Base-by-base conservation (phyloP, 2,888 invertebrate species). In the Tortricodes alternella region DNA sequence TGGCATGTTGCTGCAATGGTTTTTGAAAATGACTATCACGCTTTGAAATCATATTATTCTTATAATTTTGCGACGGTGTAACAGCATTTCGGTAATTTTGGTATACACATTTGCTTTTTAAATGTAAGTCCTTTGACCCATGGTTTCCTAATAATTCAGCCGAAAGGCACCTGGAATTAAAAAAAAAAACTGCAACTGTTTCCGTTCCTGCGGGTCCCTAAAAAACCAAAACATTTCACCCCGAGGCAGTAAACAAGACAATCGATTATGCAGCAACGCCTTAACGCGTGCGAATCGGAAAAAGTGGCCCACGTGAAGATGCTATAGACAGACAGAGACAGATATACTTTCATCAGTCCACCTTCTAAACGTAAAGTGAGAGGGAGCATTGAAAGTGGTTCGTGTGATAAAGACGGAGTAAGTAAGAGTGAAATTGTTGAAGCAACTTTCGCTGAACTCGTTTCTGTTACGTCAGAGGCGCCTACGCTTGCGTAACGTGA, bases 401-500 rank as follows among this genome's bases (percentile, higher is more conserved):
- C 24, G 76, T 60, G 65, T 11, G 75, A 88, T 63, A 73, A 76
- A 68, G 85, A 86, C 58, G 64, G 72, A 53, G 34, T 51, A 62
- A 62, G 61, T 63, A 84, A 76, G 80, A 87, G 89, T 84, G 89
- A 89, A 90, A 90, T 89, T 88, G 76, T 74, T 76, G 81, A 74
- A 73, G 78, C 73, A 83, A 87, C 90, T 90, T 90, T 90, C 90
- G 80, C 89, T 85, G 89, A 81, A 84, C 85, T 79, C 81, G 81
- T 83, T 89, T 84, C 75, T 72, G 77, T 90, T 90, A 87, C 89
- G 85, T 89, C 89, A 89, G 68, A 62, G 73, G 73, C 73, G 78
- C 74, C 62, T 62, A 73, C 71, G 70, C 69, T 89, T 89, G 77
- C 76, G 82, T 73, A 89, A 89, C 64, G 58, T 71, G 75, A 77